Percentiles rank a stretch among this genome's conserved stretches.
These are phyloP conservation scores for Lutraria rhynchaena DNA, from an alignment of 1,140 invertebrate genomes.

Conservation along the genomic window DNA sequence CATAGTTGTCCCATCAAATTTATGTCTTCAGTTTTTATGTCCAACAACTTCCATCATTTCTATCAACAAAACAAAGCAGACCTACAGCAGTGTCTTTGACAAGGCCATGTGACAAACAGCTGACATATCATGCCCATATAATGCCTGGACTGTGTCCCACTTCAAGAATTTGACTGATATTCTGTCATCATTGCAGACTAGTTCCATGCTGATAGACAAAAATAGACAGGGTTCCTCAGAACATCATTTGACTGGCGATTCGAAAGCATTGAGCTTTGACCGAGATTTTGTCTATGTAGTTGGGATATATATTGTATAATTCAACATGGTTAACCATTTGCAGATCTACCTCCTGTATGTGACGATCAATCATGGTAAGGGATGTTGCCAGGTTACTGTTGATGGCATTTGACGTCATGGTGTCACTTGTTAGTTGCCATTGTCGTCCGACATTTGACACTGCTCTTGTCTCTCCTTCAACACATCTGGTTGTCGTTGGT, in stretches of 20 bases:
- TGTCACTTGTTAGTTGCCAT: slow-evolving; percentile 16
- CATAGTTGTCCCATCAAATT: slow-evolving; percentile 32
- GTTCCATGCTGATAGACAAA: too few species aligned
- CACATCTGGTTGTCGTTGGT: slow-evolving; percentile 58
- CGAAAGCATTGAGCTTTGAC: too few species aligned
- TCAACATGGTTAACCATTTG: background rate
- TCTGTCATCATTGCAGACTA: background rate
- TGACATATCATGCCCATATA: slow-evolving; percentile 6
- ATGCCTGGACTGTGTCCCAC: slow-evolving; percentile 5
- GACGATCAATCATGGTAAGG: background rate
- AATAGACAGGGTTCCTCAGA: too few species aligned
- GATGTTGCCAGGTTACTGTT: slow-evolving; percentile 1
- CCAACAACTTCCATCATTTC: slow-evolving; percentile 40
- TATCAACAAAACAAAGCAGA: background rate
- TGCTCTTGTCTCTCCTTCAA: slow-evolving; percentile 36
- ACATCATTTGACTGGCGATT: too few species aligned
- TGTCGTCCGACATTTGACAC: slow-evolving; percentile 45
- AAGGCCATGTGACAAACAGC: slow-evolving; percentile 18
- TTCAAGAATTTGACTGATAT: background rate
- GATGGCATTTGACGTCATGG: slow-evolving; percentile 5
- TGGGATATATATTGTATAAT: background rate
- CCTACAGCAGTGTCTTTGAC: slow-evolving; percentile 48
- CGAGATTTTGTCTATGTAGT: background rate
- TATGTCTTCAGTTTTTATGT: background rate
- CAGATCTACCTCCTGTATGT: background rate